Conservation (phyloP, 2,888 invertebrate genomes). For the Hydriomena furcata region DNA sequence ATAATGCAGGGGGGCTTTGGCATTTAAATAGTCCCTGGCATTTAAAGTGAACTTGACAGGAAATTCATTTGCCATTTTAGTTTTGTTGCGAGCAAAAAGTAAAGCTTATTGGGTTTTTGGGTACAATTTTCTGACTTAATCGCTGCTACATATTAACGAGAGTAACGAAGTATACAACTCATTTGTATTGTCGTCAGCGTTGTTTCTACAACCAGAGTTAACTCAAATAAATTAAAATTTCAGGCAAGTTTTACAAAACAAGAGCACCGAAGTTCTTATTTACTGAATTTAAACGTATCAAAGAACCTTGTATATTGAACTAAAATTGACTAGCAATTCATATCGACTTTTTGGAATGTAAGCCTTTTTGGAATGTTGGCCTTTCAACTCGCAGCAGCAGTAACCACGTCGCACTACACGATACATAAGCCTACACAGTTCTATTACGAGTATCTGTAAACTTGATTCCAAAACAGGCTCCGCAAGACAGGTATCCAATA, state of each 20-base stretch:
- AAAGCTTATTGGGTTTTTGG: neutral
- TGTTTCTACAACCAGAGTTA: too few relatives aligned
- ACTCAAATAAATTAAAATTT: too few relatives aligned
- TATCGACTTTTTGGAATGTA: conserved; percentile 21
- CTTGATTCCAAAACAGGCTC: conserved; percentile 49
- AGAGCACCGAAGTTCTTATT: too few relatives aligned
- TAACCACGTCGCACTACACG: conserved; percentile 21
- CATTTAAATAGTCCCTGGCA: conserved; percentile 12
- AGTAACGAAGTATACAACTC: too few relatives aligned
- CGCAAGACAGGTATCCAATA: conserved; percentile 37
- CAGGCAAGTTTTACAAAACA: too few relatives aligned
- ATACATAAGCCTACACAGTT: conserved; percentile 24
- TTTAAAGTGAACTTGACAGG: conserved; percentile 30
- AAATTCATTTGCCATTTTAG: conserved; percentile 7
- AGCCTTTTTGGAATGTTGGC: conserved; percentile 24
- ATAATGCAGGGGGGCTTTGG: conserved; percentile 17
- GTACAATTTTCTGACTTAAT: too few relatives aligned
- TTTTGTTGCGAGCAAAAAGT: conserved; percentile 3
- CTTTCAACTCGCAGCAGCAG: conserved; percentile 12
- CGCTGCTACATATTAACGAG: too few relatives aligned
- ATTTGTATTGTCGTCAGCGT: too few relatives aligned
- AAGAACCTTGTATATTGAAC: too few relatives aligned
- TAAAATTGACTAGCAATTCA: neutral
- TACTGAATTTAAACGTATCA: too few relatives aligned
- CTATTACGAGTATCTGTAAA: conserved; percentile 42